A percentile compares a stretch with the other conserved stretches of the same genome.
Evolutionary conservation across 2,113 vertebrate genomes (phyloP).

Genomic region (Rissa tridactyla): DNA sequence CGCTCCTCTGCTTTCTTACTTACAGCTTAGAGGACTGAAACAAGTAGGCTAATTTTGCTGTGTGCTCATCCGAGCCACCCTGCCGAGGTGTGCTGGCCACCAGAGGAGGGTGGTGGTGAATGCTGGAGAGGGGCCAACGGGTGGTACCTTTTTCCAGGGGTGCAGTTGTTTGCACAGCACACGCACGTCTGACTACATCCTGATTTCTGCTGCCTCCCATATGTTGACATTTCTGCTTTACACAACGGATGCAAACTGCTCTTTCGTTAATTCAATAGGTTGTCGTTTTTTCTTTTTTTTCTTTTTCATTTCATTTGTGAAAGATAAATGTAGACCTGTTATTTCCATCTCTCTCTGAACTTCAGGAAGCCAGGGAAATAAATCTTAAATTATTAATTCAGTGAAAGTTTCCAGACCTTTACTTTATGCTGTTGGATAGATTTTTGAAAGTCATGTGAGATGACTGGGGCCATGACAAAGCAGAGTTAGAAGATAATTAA

Average conservation of each 20-base stretch:
- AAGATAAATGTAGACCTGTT: background rate
- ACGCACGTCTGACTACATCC: background rate
- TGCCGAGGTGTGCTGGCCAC: background rate
- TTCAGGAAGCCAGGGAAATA: conserved; percentile 7
- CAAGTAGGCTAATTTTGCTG: rapidly evolving
- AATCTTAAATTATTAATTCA: conserved; percentile 29
- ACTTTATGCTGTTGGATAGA: background rate
- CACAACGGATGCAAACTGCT: background rate
- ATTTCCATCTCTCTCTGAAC: background rate
- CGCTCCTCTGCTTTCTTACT: rapidly evolving
- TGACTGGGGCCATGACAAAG: background rate
- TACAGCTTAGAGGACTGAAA: background rate
- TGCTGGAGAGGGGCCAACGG: background rate
- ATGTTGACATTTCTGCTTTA: conserved; percentile 39
- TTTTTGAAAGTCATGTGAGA: background rate
- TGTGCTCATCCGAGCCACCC: background rate
- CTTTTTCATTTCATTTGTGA: background rate
- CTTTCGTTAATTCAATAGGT: background rate
- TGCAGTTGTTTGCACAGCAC: conserved; percentile 33
- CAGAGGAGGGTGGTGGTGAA: background rate
- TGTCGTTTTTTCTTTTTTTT: background rate
- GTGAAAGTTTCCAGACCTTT: background rate
- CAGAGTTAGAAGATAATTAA: background rate
- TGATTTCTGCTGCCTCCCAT: background rate
- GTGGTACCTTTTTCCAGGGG: background rate